Evolutionary conservation across 2,797 vertebrate species (phyloP).

Genomic region (Bradypodion ventrale): DNA sequence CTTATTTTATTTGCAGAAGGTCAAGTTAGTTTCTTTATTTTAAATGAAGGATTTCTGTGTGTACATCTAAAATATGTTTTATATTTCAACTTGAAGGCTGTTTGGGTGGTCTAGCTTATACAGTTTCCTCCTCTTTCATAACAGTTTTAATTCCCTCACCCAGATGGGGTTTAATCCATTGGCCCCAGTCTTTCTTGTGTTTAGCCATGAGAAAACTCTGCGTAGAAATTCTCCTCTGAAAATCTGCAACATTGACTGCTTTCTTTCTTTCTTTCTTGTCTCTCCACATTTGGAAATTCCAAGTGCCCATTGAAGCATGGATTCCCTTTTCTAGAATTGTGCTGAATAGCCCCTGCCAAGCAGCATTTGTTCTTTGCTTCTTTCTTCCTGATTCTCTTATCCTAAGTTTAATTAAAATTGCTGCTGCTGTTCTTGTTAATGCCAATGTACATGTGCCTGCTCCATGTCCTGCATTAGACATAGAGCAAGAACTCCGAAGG

Average conservation of each 20-base stretch:
- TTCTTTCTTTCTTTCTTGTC: conserved; percentile 20
- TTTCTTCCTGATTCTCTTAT: background rate
- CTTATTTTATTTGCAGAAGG: background rate
- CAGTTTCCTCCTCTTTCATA: background rate
- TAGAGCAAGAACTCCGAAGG: background rate
- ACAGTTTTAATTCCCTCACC: background rate
- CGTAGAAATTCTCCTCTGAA: fast-evolving
- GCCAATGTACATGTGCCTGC: fast-evolving
- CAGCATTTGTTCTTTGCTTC: background rate
- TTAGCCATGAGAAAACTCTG: background rate
- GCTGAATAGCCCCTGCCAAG: background rate
- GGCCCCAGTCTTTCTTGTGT: background rate
- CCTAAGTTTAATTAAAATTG: background rate
- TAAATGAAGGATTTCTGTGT: background rate
- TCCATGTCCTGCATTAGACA: background rate
- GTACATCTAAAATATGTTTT: background rate
- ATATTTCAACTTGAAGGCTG: background rate
- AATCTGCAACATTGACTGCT: background rate
- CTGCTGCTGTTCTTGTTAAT: background rate
- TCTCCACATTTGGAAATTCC: background rate
- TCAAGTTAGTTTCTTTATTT: background rate
- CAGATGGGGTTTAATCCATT: conserved; percentile 2
- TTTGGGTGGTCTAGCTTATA: background rate
- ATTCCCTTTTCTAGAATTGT: background rate
- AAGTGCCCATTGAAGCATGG: background rate